Evolutionary conservation across 2,888 invertebrate genomes (phyloP).

Genomic region (Cerastis leucographa): DNA sequence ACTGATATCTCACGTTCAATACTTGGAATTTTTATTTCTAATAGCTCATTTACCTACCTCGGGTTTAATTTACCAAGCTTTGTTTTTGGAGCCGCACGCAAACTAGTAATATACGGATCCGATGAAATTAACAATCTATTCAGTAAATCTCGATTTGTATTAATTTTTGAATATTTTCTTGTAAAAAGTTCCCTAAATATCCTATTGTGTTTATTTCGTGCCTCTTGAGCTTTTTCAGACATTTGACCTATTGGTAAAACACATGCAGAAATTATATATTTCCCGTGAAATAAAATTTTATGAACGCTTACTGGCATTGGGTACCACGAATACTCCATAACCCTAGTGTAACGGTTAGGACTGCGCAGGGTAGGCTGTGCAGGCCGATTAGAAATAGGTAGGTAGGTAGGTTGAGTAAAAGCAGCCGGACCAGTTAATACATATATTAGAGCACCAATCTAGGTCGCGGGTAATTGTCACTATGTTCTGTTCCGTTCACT

Average conservation of each 20-base stretch:
- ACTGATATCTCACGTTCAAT: too few relatives aligned
- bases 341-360: too few relatives aligned
- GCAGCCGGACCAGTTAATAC: too few relatives aligned
- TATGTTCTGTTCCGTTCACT: too few relatives aligned
- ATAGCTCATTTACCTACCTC: neutral
- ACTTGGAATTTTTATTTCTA: too few relatives aligned
- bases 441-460: too few relatives aligned
- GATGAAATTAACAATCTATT: constrained; percentile 2
- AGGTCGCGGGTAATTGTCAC: too few relatives aligned
- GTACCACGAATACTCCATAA: too few relatives aligned
- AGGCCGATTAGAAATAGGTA: too few relatives aligned
- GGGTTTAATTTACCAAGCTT: neutral
- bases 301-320: neutral
- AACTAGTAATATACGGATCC: neutral
- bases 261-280: neutral
- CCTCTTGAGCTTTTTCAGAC: neutral
- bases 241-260: neutral
- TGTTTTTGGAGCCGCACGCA: neutral
- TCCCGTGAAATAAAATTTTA: neutral
- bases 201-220: neutral
- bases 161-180: neutral
- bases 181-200: neutral
- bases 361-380: too few relatives aligned
- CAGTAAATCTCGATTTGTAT: neutral
- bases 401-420: too few relatives aligned